These are phyloP conservation scores for Pyrgus malvae DNA, from an alignment of 2,888 invertebrate genomes.

Conservation along the genomic window DNA sequence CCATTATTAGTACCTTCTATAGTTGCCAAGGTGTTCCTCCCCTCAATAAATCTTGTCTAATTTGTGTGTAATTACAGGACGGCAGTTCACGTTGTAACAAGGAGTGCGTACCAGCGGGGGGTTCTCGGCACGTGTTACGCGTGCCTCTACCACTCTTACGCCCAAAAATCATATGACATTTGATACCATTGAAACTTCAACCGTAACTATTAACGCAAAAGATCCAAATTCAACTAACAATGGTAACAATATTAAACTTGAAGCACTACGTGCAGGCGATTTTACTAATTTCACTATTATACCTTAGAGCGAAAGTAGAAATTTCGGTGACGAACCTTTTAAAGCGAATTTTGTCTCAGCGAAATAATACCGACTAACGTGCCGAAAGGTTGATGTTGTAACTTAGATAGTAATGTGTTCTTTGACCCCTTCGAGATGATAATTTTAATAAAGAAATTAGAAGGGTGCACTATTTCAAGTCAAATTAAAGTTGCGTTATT, in stretches of 20 bases:
- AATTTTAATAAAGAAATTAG: conserved; percentile 71
- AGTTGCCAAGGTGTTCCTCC: conserved; percentile 81
- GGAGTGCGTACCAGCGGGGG: conserved; percentile 79
- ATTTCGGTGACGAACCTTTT: conserved; percentile 45
- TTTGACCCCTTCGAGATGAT: conserved; percentile 72
- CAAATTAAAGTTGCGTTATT: conserved; percentile 71
- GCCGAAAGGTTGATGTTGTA: conserved; percentile 68
- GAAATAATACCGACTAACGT: conserved; percentile 62
- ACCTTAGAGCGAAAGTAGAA: conserved; percentile 50
- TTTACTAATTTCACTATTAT: conserved; percentile 54
- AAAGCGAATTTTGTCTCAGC: conserved; percentile 39
- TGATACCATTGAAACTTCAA: conserved; percentile 35
- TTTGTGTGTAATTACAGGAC: conserved; percentile 82
- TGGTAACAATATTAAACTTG: conserved; percentile 40
- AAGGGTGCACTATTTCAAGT: conserved; percentile 68
- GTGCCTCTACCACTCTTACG: conserved; percentile 46
- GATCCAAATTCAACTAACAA: conserved; percentile 33
- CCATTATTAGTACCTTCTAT: conserved; percentile 78
- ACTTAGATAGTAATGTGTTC: conserved; percentile 65
- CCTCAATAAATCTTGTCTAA: conserved; percentile 82
- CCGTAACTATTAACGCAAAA: conserved; percentile 33
- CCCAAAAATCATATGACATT: conserved; percentile 41
- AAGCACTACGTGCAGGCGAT: conserved; percentile 46
- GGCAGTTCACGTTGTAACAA: conserved; percentile 76
- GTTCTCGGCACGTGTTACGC: conserved; percentile 76